Evolutionary conservation across 1,140 invertebrate genomes (phyloP).

Genomic region (Drosophila serrata): DNA sequence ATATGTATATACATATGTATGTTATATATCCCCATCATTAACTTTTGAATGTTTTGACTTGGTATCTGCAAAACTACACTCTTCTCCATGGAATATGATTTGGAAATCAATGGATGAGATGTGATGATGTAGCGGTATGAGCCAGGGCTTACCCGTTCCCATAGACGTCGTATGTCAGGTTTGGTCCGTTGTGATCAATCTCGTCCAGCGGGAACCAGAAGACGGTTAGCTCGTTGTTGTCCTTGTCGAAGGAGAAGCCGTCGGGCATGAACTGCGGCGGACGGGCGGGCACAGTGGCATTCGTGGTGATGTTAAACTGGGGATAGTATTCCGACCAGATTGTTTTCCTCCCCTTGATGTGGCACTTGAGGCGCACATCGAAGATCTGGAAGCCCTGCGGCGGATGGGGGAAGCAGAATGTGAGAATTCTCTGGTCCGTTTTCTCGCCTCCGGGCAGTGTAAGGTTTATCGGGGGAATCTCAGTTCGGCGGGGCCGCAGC

Average conservation of each 20-base stretch:
- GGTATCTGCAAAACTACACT: too few relatives aligned
- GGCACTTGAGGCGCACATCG: background rate
- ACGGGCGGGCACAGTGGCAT: background rate
- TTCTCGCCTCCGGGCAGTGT: background rate
- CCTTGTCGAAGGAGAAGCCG: slow-evolving; percentile 15
- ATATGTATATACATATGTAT: too few relatives aligned
- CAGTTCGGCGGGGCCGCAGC: background rate
- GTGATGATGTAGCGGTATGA: too few relatives aligned
- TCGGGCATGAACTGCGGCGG: slow-evolving; percentile 6
- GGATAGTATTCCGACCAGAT: slow-evolving; percentile 11
- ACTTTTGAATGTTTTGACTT: too few relatives aligned
- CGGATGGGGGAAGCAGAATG: slow-evolving; percentile 18
- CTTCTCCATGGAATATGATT: too few relatives aligned
- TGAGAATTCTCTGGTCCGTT: background rate
- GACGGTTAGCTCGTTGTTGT: slow-evolving; percentile 4
- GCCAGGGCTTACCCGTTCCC: background rate
- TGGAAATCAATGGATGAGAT: too few relatives aligned
- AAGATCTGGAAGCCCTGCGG: slow-evolving; percentile 11
- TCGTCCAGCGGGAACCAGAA: slow-evolving; percentile 32
- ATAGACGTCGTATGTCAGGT: background rate
- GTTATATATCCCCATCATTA: too few relatives aligned
- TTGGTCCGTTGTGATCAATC: slow-evolving; percentile 29
- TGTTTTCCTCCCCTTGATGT: background rate
- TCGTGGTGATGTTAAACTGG: background rate
- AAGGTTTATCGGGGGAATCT: too few relatives aligned